phyloP scores from a whole-genome alignment of 2,888 invertebrate genomes.

The Brenthis ino region DNA sequence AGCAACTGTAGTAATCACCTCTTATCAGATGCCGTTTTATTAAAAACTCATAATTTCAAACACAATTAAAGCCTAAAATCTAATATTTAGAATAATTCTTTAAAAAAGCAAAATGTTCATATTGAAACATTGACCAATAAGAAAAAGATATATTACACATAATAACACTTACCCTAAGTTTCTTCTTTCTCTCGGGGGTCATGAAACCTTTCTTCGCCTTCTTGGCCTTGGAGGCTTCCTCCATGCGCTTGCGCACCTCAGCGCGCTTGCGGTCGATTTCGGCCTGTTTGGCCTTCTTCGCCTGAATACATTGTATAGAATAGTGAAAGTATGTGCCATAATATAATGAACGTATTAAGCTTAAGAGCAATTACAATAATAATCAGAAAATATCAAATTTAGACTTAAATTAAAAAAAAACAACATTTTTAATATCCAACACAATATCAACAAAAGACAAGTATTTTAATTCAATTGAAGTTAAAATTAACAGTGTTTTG shows the following conservation, averaged over 20 bases:
- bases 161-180: slow-evolving; percentile 92
- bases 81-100: no score
- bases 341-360: background rate
- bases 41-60: no score
- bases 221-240: slow-evolving; percentile 99
- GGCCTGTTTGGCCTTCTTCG: slow-evolving; percentile 98
- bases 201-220: slow-evolving; percentile 99
- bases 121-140: background rate
- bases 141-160: background rate
- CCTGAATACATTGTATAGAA: slow-evolving; percentile 82
- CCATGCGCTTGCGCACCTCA: slow-evolving; percentile 99
- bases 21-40: background rate
- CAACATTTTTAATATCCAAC: background rate
- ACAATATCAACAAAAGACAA: no score
- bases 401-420: background rate
- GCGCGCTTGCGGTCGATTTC: slow-evolving; percentile 99
- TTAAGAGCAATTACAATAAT: background rate
- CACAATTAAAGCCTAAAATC: no score
- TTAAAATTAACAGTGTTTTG: background rate
- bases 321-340: slow-evolving; percentile 36
- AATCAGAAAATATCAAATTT: background rate
- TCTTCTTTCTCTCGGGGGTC: slow-evolving; percentile 99
- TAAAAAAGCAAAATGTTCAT: background rate
- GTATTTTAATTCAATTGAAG: background rate
- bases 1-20: slow-evolving; percentile 87